Evolutionary conservation across 2,888 invertebrate species (phyloP), one percentile per base, ranked within the genome.

Genomic region (Cheilosia scutellata): DNA sequence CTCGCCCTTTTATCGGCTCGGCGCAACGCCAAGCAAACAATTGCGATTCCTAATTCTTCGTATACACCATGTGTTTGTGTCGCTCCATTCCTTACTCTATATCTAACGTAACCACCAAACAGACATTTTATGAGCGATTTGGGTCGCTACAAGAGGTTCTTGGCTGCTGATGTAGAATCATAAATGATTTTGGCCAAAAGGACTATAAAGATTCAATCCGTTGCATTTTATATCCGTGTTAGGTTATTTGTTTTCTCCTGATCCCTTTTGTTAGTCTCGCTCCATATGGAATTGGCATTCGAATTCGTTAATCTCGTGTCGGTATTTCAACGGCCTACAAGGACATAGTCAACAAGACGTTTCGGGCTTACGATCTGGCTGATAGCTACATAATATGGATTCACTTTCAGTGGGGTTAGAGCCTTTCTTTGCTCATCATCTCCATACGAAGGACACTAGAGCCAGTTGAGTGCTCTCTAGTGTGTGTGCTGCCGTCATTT

Each of bases 181-280:
- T 84, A 84, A 84, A 84, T 75, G 83, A 84, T 75, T 84, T 75
- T 53, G 68, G 55, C 70, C 63, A 44, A 65, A 79, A 75, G 74
- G 75, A 70, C 79, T 65, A 70, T 78, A 83, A 83, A 78, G 83
- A 78, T 83, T 83, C 83, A 83, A 74, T 83, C 47, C 20, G 65
- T 66, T 57, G 42, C 60, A 37, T 51, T 60, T 66, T 76, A 68
- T 68, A 25, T 68, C 9, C 25, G 27, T 27, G 25, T 27, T 51
- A 5, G 25, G 31, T 65, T 51, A 25, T 58, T 42, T 47, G 31
- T n/a, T 51, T 33, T 53, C 16, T 47, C 25, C 53, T 4, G 16
- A 37, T 53, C 16, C 53, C 51, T 55, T 66, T 44, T 27, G 70
- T 44, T 37, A 49, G 51, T 40, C 37, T 16, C 20, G 5, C n/a